Evolutionary conservation across 2,888 invertebrate genomes (phyloP).

Genomic region (Serrognathus titanus): DNA sequence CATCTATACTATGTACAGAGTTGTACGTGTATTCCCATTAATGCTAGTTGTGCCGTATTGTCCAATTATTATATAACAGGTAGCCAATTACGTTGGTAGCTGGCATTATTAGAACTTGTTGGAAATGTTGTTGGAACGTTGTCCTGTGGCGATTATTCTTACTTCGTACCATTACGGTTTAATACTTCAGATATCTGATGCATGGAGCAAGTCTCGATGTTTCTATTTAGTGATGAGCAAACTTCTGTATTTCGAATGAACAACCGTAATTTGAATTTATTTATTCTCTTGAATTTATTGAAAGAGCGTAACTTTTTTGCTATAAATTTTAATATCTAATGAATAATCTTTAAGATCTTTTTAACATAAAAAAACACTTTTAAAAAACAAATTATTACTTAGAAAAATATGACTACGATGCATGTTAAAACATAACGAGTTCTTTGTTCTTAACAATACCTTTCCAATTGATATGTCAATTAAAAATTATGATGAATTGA

Average conservation of each 20-base stretch:
- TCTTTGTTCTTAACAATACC: neutral
- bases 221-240: too few species aligned
- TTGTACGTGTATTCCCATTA: slow-evolving; percentile 16
- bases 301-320: too few species aligned
- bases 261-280: too few species aligned
- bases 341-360: too few species aligned
- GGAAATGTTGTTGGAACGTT: slow-evolving; percentile 34
- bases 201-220: too few species aligned
- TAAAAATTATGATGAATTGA: slow-evolving; percentile 15
- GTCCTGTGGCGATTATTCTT: slow-evolving; percentile 28
- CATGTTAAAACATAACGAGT: too few species aligned
- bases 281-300: too few species aligned
- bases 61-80: slow-evolving; percentile 38
- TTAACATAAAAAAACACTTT: too few species aligned
- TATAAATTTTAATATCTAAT: too few species aligned
- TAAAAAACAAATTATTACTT: too few species aligned
- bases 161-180: slow-evolving; percentile 21
- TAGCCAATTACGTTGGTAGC: slow-evolving; percentile 35
- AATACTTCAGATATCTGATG: neutral
- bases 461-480: slow-evolving; percentile 8
- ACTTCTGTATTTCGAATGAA: too few species aligned
- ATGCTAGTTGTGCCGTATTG: slow-evolving; percentile 25
- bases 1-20: slow-evolving; percentile 1
- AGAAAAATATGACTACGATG: too few species aligned
- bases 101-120: slow-evolving; percentile 35